phyloP scores from a whole-genome alignment of 2,888 invertebrate genomes.

The Cheilosia pagana region DNA sequence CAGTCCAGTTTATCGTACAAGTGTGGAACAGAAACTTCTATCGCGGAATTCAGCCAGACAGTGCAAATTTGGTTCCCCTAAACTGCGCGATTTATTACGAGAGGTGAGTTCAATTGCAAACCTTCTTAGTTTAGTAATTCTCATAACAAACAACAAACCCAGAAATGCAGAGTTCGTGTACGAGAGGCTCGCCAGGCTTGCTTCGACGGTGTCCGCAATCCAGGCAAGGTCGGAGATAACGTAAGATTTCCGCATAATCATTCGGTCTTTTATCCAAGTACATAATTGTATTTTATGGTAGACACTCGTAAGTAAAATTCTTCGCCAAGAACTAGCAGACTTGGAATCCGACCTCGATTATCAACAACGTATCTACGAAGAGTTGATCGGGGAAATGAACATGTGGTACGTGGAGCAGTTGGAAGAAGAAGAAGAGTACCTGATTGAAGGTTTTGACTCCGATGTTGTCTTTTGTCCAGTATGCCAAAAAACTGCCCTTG shows the following conservation, averaged over 20 bases:
- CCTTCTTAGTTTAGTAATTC: not conserved
- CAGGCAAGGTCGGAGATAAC: slow-evolving; percentile 50
- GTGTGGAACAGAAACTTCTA: slow-evolving; percentile 79
- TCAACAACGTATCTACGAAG: slow-evolving; percentile 80
- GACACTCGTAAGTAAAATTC: slow-evolving; percentile 76
- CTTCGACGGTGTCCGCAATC: slow-evolving; percentile 76
- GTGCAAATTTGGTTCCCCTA: slow-evolving; percentile 79
- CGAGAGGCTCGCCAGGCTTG: slow-evolving; percentile 78
- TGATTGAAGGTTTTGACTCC: slow-evolving; percentile 80
- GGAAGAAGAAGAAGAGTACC: slow-evolving; percentile 78
- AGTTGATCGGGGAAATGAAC: slow-evolving; percentile 79
- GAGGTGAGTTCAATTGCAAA: slow-evolving; percentile 76
- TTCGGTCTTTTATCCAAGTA: not conserved
- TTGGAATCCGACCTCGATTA: slow-evolving; percentile 79
- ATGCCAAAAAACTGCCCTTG: slow-evolving; percentile 84
- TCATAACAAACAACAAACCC: not conserved
- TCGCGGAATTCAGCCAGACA: slow-evolving; percentile 79
- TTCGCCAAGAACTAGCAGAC: slow-evolving; percentile 80
- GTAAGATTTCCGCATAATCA: slow-evolving; percentile 5
- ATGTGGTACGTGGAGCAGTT: slow-evolving; percentile 80
- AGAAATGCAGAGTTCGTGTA: slow-evolving; percentile 81
- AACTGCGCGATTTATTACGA: slow-evolving; percentile 80
- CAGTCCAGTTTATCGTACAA: slow-evolving; percentile 78
- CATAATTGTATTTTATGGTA: slow-evolving; percentile 12
- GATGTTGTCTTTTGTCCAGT: slow-evolving; percentile 85